Percentiles rank a stretch among this genome's conserved stretches.
These are phyloP conservation scores for Spilarctia lutea DNA, from an alignment of 2,888 invertebrate genomes.

Conservation along the genomic window DNA sequence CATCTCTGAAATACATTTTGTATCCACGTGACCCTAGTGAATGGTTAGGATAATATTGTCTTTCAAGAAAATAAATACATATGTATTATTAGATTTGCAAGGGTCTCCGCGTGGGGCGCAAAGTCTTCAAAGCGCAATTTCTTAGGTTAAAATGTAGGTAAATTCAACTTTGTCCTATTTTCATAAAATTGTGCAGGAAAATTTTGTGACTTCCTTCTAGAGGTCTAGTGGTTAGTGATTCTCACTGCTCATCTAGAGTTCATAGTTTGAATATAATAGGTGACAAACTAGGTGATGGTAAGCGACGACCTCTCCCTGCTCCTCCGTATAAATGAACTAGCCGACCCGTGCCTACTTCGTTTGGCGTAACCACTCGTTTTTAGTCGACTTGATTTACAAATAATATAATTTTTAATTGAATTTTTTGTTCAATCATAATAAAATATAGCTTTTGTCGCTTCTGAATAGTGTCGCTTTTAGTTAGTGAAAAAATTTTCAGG, in stretches of 20 bases:
- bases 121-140: not conserved
- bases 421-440: too few species aligned
- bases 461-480: too few species aligned
- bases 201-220: not conserved
- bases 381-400: too few species aligned
- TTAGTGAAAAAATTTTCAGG: too few species aligned
- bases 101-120: not conserved
- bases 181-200: not conserved
- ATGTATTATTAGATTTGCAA: constrained; percentile 5
- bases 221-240: too few species aligned
- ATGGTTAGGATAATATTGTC: constrained; percentile 32
- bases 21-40: constrained; percentile 17
- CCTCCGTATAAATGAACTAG: too few species aligned
- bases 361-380: too few species aligned
- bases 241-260: not conserved
- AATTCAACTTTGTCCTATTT: not conserved
- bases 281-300: too few species aligned
- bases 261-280: not conserved
- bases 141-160: not conserved
- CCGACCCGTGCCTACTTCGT: too few species aligned
- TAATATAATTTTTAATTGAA: too few species aligned
- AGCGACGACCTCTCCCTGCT: too few species aligned
- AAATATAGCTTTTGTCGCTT: too few species aligned
- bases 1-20: constrained; percentile 32
- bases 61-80: constrained; percentile 26